phyloP scores from a whole-genome alignment of 2,888 invertebrate species.

The Ophion slaviceki region DNA sequence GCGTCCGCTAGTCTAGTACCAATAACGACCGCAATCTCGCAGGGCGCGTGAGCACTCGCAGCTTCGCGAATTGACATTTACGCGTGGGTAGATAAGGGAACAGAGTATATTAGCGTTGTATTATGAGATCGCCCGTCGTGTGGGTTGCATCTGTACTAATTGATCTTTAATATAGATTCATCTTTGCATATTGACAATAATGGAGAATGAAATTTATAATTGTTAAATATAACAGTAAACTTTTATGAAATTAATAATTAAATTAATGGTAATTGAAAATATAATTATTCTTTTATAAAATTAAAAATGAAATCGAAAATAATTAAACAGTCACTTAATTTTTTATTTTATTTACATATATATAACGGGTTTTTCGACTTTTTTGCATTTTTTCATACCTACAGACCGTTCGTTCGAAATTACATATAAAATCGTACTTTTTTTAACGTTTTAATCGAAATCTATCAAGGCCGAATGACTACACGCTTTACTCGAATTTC shows the following conservation, averaged over 20 bases:
- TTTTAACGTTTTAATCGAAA: not conserved
- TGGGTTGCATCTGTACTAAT: not conserved
- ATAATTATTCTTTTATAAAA: not conserved
- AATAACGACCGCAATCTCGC: not conserved
- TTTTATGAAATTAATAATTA: not conserved
- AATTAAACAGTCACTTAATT: not conserved
- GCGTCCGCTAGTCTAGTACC: not conserved
- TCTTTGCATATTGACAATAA: not conserved
- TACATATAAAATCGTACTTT: not conserved
- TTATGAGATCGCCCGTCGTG: not conserved
- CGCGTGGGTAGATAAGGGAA: not conserved
- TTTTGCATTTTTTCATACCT: not conserved
- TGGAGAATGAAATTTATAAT: not conserved
- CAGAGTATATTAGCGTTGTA: not conserved
- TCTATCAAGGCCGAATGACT: not conserved
- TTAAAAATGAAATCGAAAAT: not conserved
- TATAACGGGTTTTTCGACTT: not conserved
- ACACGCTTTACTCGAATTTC: not conserved
- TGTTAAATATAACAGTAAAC: not conserved
- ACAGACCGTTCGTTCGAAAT: not conserved
- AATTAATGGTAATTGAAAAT: not conserved
- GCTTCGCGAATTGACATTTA: not conserved
- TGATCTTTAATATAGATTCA: not conserved
- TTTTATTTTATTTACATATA: not conserved
- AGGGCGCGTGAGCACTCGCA: constrained; percentile 12